Evolutionary conservation across 92 coral and sea anemone species (phyloP).

Genomic region (Palythoa heliodiscus): DNA sequence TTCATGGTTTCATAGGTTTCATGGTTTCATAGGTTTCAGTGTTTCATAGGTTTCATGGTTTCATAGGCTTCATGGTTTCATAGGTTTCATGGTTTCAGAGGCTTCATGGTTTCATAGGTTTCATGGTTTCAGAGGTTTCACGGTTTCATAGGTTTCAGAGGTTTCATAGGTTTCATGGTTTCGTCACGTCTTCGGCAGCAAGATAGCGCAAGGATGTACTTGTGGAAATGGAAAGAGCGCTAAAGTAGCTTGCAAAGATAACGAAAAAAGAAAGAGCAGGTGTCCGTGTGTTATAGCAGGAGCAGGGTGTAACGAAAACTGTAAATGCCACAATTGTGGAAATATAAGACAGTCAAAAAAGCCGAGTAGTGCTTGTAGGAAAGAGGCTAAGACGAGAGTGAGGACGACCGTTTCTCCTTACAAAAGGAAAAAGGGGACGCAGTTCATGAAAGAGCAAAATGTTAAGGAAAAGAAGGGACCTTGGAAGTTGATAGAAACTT

Average conservation of each 20-base stretch:
- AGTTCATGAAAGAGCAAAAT: conserved; percentile 36
- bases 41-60: too few relatives aligned
- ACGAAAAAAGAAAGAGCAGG: background rate
- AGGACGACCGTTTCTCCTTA: conserved; percentile 50
- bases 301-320: background rate
- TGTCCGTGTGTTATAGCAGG: too few relatives aligned
- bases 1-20: too few relatives aligned
- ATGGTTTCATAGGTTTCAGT: too few relatives aligned
- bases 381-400: conserved; percentile 31
- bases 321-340: background rate
- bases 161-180: too few relatives aligned
- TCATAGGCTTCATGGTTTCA: too few relatives aligned
- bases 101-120: too few relatives aligned
- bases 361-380: background rate
- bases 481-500: conserved; percentile 52
- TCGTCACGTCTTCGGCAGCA: background rate
- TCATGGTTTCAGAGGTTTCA: too few relatives aligned
- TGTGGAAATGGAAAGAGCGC: too few relatives aligned
- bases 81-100: too few relatives aligned
- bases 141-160: too few relatives aligned
- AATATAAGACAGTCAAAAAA: background rate
- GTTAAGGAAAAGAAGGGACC: conserved; percentile 44
- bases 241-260: background rate
- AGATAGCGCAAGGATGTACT: background rate
- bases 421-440: conserved; percentile 50